A percentile compares a stretch with the other conserved stretches of the same genome.
phyloP scores from a whole-genome alignment of 2,113 vertebrate genomes.

The Prinia subflava region DNA sequence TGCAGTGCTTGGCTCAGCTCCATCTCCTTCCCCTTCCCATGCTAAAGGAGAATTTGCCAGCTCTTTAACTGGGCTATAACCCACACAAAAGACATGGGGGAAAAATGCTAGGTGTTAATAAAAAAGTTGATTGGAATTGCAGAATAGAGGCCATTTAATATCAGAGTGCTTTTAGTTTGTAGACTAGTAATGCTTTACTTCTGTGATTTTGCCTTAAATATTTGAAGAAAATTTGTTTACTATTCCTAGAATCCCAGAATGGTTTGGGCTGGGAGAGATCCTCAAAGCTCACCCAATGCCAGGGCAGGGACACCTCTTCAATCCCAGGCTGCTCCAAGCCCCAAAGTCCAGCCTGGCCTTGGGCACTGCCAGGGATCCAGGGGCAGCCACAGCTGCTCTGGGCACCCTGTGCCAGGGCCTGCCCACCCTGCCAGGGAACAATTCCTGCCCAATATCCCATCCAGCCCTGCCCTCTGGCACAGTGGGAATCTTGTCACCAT shows the following conservation, averaged over 20 bases:
- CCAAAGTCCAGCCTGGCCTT: background rate
- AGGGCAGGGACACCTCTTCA: background rate
- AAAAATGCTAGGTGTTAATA: background rate
- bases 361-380: no score
- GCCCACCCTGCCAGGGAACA: background rate
- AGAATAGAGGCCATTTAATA: background rate
- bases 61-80: no score
- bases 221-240: background rate
- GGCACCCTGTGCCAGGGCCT: no score
- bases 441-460: background rate
- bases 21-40: background rate
- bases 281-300: background rate
- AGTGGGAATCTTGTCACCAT: background rate
- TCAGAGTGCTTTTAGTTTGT: background rate
- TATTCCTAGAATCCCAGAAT: background rate
- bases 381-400: no score
- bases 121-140: background rate
- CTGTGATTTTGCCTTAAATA: background rate
- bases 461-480: accelerated
- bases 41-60: background rate
- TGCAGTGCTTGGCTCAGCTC: background rate
- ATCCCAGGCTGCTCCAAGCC: background rate
- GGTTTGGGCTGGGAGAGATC: background rate
- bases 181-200: background rate
- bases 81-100: accelerated